A percentile compares a stretch with the other conserved stretches of the same genome.
These are phyloP conservation scores for Xanthorhoe designata DNA, from an alignment of 2,888 invertebrate genomes.

Conservation along the genomic window DNA sequence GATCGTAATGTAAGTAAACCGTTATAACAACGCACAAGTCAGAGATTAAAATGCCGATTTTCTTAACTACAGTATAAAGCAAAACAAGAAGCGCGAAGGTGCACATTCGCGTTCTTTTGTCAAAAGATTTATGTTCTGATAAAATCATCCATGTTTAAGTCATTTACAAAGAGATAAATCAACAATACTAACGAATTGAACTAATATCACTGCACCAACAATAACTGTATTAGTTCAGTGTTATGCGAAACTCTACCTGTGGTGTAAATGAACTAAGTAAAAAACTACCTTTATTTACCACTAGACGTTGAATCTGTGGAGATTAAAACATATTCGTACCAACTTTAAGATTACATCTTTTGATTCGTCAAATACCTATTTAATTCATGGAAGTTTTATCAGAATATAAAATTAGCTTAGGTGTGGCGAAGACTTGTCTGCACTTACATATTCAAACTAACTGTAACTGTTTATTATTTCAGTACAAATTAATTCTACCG, in stretches of 20 bases:
- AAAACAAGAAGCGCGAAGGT: conserved; percentile 24
- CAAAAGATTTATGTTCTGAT: neutral
- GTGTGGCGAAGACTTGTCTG: neutral
- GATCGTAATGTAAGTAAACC: neutral
- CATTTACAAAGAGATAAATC: too few species aligned
- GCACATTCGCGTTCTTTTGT: conserved; percentile 29
- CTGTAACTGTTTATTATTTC: neutral
- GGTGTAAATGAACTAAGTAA: too few species aligned
- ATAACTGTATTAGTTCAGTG: too few species aligned
- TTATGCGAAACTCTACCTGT: too few species aligned
- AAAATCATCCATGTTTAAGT: neutral
- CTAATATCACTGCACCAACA: too few species aligned
- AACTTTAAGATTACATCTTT: too few species aligned
- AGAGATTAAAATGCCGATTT: neutral
- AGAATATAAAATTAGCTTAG: neutral
- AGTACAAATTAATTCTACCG: conserved; percentile 9
- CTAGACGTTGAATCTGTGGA: too few species aligned
- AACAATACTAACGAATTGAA: too few species aligned
- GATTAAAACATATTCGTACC: too few species aligned
- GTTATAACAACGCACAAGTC: conserved; percentile 10
- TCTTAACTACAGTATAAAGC: neutral
- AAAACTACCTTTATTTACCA: too few species aligned
- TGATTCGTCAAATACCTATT: too few species aligned
- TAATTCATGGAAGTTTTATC: too few species aligned
- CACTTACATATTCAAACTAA: neutral